A percentile compares a stretch with the other conserved stretches of the same genome.
phyloP scores from a whole-genome alignment of 2,113 vertebrate species.

The Hypanus sabinus region DNA sequence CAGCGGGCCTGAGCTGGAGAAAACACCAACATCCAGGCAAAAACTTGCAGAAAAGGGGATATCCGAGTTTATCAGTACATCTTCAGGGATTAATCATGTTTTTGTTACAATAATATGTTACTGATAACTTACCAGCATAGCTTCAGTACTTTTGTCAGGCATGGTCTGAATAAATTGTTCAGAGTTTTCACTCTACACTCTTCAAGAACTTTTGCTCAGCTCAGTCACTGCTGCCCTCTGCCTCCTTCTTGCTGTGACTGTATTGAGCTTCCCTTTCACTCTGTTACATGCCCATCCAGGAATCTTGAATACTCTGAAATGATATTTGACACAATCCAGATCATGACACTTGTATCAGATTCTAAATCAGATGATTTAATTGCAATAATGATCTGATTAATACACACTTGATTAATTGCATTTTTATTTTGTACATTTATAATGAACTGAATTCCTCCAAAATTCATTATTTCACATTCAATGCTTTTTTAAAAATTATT shows the following conservation, averaged over 20 bases:
- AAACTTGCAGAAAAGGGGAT: neutral
- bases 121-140: constrained; percentile 19
- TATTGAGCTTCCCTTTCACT: neutral
- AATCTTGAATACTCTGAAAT: constrained; percentile 13
- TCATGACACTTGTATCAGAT: neutral
- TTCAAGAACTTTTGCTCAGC: neutral
- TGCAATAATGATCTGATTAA: neutral
- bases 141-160: constrained; percentile 28
- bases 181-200: neutral
- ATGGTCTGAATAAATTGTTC: constrained; percentile 23
- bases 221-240: constrained; percentile 36
- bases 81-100: neutral
- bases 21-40: neutral
- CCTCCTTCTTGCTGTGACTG: neutral
- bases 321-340: constrained; percentile 14
- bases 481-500: neutral
- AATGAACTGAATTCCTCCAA: neutral
- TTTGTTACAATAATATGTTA: neutral
- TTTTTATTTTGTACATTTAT: neutral
- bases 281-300: neutral
- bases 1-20: neutral
- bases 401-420: neutral
- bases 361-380: too few relatives aligned
- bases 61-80: neutral
- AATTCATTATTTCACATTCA: neutral